Evolutionary conservation across 1,140 invertebrate species (phyloP).

Genomic region (Pentalonia nigronervosa): DNA sequence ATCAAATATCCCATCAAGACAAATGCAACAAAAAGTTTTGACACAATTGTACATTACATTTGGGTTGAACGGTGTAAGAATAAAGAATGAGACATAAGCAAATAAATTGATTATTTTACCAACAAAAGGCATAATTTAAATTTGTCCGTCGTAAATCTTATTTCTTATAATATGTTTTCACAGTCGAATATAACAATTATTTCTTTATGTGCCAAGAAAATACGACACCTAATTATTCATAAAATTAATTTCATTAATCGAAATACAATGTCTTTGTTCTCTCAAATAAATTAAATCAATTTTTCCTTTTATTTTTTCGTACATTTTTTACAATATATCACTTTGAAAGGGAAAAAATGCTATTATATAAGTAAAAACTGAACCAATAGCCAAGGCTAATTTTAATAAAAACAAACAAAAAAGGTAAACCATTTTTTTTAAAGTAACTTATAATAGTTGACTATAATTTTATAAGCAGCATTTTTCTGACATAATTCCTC

Average conservation of each 20-base stretch:
- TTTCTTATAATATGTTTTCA: background rate
- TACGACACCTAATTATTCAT: background rate
- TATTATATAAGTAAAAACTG: background rate
- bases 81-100: background rate
- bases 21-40: background rate
- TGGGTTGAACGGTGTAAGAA: background rate
- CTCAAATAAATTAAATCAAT: background rate
- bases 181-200: background rate
- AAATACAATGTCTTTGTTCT: background rate
- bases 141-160: background rate
- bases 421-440: background rate
- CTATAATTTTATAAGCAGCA: too few relatives aligned
- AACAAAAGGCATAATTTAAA: background rate
- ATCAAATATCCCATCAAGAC: background rate
- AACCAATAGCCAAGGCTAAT: background rate
- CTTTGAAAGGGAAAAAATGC: background rate
- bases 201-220: background rate
- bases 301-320: background rate
- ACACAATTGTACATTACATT: background rate
- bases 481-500: too few relatives aligned
- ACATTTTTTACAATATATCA: background rate
- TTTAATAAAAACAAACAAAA: background rate
- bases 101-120: background rate
- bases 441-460: too few relatives aligned
- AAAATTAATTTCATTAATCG: background rate